A percentile compares a stretch with the other conserved stretches of the same genome.
phyloP scores from a whole-genome alignment of 2,113 vertebrate genomes.

The Pygoscelis adeliae region DNA sequence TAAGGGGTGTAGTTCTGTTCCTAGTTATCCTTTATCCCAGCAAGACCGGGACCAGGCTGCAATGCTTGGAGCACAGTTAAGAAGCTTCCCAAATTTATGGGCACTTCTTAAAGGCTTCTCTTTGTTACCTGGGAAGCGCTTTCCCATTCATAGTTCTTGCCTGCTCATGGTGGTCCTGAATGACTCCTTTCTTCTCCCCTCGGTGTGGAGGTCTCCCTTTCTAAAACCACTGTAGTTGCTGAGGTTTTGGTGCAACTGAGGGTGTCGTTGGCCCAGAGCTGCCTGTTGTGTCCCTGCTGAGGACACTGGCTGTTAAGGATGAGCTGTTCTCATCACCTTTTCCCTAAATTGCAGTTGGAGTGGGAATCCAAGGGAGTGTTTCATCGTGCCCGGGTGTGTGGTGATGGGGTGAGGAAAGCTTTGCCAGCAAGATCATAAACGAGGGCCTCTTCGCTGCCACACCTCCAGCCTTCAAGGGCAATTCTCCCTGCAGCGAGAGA shows the following conservation, averaged over 20 bases:
- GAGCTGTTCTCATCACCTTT: neutral
- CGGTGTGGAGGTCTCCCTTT: neutral
- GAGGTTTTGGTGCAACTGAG: neutral
- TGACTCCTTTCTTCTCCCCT: neutral
- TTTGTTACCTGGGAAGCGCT: neutral
- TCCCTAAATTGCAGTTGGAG: neutral
- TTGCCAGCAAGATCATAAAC: neutral
- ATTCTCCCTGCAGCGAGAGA: neutral
- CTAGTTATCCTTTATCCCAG: neutral
- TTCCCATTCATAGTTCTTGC: neutral
- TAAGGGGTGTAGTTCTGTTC: neutral
- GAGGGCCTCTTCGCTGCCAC: neutral
- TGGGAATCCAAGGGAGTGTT: neutral
- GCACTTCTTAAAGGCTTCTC: neutral
- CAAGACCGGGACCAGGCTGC: neutral
- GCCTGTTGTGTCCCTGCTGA: neutral
- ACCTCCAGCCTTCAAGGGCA: neutral
- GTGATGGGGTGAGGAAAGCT: neutral
- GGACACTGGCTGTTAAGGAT: neutral
- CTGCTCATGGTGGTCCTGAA: neutral
- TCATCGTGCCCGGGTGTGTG: neutral
- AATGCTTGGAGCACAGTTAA: neutral
- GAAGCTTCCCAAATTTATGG: neutral
- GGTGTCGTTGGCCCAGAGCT: neutral
- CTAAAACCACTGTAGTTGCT: neutral